These are phyloP conservation scores for Cyanistes caeruleus DNA, from an alignment of 2,113 vertebrate genomes.

Conservation along the genomic window DNA sequence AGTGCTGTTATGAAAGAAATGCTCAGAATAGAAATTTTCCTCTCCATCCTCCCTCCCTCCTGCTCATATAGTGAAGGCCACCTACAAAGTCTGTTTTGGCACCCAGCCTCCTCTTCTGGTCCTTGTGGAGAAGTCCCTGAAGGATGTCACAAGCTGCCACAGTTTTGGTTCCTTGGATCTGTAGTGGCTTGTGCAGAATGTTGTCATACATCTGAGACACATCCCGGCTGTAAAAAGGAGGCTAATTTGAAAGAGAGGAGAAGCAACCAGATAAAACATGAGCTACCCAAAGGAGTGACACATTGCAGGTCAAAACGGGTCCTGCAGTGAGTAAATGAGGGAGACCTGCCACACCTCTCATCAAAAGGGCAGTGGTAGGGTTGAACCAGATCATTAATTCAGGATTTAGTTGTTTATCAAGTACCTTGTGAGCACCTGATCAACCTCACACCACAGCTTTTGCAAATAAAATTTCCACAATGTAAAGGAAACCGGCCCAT, in stretches of 20 bases:
- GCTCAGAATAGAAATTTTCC: not conserved
- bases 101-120: conserved; percentile 88
- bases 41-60: not conserved
- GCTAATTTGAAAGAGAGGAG: conserved; percentile 76
- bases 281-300: not conserved
- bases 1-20: not conserved
- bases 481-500: not conserved
- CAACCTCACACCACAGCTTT: not conserved
- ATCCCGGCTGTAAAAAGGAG: conserved; percentile 94
- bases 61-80: not conserved
- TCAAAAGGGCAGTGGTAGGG: not conserved
- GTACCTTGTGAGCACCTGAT: not conserved
- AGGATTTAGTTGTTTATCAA: not conserved
- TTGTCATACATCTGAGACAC: conserved; percentile 95
- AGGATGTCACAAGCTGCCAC: conserved; percentile 88
- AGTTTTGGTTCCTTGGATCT: conserved; percentile 88
- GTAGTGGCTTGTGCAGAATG: conserved; percentile 89
- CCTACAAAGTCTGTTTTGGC: conserved; percentile 95
- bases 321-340: not conserved
- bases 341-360: not conserved
- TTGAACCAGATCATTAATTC: not conserved
- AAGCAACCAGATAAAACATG: not conserved
- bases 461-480: not conserved
- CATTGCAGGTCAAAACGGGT: not conserved
- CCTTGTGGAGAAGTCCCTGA: conserved; percentile 91